A percentile compares a stretch with the other conserved stretches of the same genome.
phyloP scores from a whole-genome alignment of 2,113 vertebrate genomes.

The Butorides virescens region DNA sequence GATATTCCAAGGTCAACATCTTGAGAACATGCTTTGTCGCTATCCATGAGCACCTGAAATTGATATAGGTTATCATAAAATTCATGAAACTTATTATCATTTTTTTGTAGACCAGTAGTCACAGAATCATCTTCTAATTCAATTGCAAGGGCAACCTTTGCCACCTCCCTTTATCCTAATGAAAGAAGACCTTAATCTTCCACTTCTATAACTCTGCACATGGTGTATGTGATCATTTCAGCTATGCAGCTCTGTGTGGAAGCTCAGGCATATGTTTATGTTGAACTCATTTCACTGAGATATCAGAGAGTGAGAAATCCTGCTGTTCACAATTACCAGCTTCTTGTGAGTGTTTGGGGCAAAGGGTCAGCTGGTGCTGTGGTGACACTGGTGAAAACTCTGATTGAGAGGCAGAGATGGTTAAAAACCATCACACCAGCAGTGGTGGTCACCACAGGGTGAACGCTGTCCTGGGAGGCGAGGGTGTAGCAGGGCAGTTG shows the following conservation, averaged over 20 bases:
- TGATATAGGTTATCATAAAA: neutral
- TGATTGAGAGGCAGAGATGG: neutral
- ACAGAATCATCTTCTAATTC: neutral
- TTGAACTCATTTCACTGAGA: neutral
- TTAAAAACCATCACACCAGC: neutral
- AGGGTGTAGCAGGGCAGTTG: neutral
- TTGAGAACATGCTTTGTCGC: neutral
- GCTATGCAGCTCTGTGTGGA: neutral
- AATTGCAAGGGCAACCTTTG: neutral
- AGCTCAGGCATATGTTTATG: neutral
- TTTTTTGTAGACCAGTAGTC: neutral
- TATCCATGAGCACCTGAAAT: neutral
- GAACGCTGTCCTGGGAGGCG: neutral
- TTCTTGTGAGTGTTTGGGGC: neutral
- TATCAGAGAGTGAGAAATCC: neutral
- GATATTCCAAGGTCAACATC: neutral
- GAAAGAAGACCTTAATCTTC: neutral
- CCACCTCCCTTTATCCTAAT: neutral
- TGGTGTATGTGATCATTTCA: neutral
- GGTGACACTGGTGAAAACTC: neutral
- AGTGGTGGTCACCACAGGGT: neutral
- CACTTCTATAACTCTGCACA: neutral
- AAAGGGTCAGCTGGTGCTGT: neutral
- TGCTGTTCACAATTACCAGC: neutral
- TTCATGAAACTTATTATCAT: neutral